Base-by-base conservation (phyloP, 2,888 invertebrate species). In the Parnassius smintheus region DNA sequence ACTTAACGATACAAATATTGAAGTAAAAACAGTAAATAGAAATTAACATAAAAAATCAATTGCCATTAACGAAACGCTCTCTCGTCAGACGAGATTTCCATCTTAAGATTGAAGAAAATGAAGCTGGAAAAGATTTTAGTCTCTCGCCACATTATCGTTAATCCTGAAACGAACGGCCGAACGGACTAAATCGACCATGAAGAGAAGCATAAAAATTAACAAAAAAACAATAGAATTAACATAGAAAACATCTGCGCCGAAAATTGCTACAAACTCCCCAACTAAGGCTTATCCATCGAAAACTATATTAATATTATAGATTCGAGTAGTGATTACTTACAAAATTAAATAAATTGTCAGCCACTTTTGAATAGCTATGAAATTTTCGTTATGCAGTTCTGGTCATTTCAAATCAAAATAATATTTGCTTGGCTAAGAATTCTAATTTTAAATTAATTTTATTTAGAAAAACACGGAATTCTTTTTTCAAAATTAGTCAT, bases 171-270 rank as follows among this genome's bases (percentile, higher is more conserved):
- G 82, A 86, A 87, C 82, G 83, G 78, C 76, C 80, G 80, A 49
- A 79, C 74, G 76, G 78, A 81, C 84, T 89, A 86, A 89, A 90
- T 91, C 85, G 90, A 86, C 83, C 90, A 85, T 86, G 88, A 89
- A 86, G 81, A 78, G 72, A 78, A 76, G 81, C 88, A 90, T 91
- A 90, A 91, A 88, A 90, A 91, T 91, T 91, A 90, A 88, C 89
- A 90, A 90, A 91, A 90, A 91, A 90, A 91, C 91, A 89, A 90
- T 91, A 86, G 88, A 87, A 91, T 91, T 91, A 84, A 89, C 91
- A 91, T 91, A 90, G 89, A 88, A 87, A 91, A 88, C 91, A 91
- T 91, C 91, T 91, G 91, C 81, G 85, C 80, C 77, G 78, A 75
- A 81, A 88, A 85, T 81, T 79, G 80, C 80, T 80, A 74, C 72